These are phyloP conservation scores for Plusia festucae DNA, from an alignment of 2,888 invertebrate genomes.

Conservation along the genomic window DNA sequence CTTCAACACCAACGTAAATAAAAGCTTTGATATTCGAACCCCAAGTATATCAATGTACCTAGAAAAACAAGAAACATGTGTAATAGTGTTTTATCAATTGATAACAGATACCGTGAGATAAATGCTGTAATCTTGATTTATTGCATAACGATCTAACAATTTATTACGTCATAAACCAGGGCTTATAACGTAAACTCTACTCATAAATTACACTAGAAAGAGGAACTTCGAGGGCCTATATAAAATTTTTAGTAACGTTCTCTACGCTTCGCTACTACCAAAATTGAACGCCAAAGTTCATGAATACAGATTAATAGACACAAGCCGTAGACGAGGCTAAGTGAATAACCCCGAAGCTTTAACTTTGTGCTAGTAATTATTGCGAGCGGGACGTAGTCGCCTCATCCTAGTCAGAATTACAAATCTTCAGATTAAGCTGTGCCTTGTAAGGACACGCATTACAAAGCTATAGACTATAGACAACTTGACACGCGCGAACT, in stretches of 20 bases:
- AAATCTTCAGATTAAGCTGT: constrained; percentile 69
- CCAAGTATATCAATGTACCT: constrained; percentile 20
- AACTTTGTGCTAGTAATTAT: constrained; percentile 50
- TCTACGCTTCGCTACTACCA: constrained; percentile 31
- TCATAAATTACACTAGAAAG: constrained; percentile 57
- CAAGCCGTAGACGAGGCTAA: constrained; percentile 54
- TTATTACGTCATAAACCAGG: constrained; percentile 61
- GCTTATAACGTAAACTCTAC: constrained; percentile 61
- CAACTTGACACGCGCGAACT: constrained; percentile 25
- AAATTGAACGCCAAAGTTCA: constrained; percentile 45
- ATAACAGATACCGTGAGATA: constrained; percentile 63
- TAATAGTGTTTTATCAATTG: constrained; percentile 63
- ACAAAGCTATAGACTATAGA: constrained; percentile 38
- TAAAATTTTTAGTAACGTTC: constrained; percentile 33
- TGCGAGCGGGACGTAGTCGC: constrained; percentile 40
- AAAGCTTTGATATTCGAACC: constrained; percentile 31
- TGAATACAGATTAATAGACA: constrained; percentile 58
- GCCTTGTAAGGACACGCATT: constrained; percentile 60
- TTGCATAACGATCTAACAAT: constrained; percentile 66
- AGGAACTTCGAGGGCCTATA: constrained; percentile 27
- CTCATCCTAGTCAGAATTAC: constrained; percentile 68
- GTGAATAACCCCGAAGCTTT: constrained; percentile 56
- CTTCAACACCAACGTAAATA: constrained; percentile 11
- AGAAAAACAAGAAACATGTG: constrained; percentile 23
- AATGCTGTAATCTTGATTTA: constrained; percentile 71